Conservation (phyloP, 2,888 invertebrate species). For the Pristionchus arcanus region DNA sequence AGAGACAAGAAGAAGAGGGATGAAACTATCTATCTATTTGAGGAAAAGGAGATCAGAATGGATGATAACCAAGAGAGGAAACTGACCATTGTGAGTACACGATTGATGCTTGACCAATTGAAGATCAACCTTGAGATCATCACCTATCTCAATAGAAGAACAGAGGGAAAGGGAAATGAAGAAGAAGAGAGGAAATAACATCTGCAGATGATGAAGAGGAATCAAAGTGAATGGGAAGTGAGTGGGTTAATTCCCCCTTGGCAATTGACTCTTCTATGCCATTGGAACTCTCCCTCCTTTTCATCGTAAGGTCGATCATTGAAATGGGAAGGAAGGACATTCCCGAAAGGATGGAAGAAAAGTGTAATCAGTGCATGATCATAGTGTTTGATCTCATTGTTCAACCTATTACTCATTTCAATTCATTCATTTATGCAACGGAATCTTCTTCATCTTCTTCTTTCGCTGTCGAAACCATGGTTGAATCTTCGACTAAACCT, state of each 20-base stretch:
- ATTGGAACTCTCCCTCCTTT: background rate
- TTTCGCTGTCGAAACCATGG: background rate
- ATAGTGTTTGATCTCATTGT: background rate
- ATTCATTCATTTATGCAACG: background rate
- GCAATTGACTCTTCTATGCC: background rate
- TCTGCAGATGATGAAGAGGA: background rate
- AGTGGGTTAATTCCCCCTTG: background rate
- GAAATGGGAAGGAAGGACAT: background rate
- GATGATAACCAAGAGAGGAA: background rate
- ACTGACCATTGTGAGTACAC: slow-evolving; percentile 62
- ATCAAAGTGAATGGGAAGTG: background rate
- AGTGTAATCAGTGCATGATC: slow-evolving; percentile 4
- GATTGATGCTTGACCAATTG: slow-evolving; percentile 78
- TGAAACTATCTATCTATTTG: background rate
- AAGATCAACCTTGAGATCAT: slow-evolving; percentile 74
- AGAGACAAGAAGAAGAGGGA: background rate
- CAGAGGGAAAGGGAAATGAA: background rate
- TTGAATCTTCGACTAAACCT: slow-evolving; percentile 28
- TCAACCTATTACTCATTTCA: background rate
- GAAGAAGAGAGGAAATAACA: background rate
- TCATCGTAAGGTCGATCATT: background rate
- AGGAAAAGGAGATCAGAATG: background rate
- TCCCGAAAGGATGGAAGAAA: background rate
- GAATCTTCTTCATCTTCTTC: slow-evolving; percentile 3
- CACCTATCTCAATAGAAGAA: slow-evolving; percentile 65